A percentile compares a stretch with the other conserved stretches of the same genome.
phyloP scores from a whole-genome alignment of 2,888 invertebrate species.

The Epiblema foenella region DNA sequence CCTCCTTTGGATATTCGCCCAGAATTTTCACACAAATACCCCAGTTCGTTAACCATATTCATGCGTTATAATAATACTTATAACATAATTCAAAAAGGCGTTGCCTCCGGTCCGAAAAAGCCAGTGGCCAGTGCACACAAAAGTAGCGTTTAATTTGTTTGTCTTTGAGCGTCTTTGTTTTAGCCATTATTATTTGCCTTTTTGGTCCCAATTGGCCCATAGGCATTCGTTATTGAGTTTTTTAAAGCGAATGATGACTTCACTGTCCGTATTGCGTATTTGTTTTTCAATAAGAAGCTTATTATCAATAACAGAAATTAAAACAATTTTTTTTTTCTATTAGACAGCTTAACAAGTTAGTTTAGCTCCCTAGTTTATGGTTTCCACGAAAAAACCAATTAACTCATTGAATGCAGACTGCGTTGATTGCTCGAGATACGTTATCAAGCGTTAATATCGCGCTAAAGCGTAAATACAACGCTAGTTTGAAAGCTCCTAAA shows the following conservation, averaged over 20 bases:
- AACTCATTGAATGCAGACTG: slow-evolving; percentile 18
- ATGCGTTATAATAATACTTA: slow-evolving; percentile 54
- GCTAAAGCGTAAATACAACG: background rate
- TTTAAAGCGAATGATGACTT: slow-evolving; percentile 17
- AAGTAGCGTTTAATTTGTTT: background rate
- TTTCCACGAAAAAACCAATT: slow-evolving; percentile 15
- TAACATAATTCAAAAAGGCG: slow-evolving; percentile 54
- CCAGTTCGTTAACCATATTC: slow-evolving; percentile 53
- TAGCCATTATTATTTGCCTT: too few species aligned
- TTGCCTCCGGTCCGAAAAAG: slow-evolving; percentile 12
- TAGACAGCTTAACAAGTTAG: slow-evolving; percentile 8
- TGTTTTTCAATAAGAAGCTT: slow-evolving; percentile 17
- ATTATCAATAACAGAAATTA: slow-evolving; percentile 13
- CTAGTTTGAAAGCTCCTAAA: slow-evolving; percentile 7
- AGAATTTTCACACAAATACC: slow-evolving; percentile 56
- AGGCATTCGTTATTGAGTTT: background rate
- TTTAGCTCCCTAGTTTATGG: slow-evolving; percentile 18
- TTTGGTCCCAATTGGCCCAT: too few species aligned
- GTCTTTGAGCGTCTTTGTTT: background rate
- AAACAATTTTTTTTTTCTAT: slow-evolving; percentile 16
- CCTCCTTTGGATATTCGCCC: slow-evolving; percentile 68
- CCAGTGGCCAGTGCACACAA: background rate
- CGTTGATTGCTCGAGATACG: slow-evolving; percentile 19
- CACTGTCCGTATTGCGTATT: background rate
- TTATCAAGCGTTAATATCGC: slow-evolving; percentile 5